Percentiles rank a stretch among this genome's conserved stretches.
phyloP scores from a whole-genome alignment of 2,888 invertebrate genomes.

The Lagria hirta region DNA sequence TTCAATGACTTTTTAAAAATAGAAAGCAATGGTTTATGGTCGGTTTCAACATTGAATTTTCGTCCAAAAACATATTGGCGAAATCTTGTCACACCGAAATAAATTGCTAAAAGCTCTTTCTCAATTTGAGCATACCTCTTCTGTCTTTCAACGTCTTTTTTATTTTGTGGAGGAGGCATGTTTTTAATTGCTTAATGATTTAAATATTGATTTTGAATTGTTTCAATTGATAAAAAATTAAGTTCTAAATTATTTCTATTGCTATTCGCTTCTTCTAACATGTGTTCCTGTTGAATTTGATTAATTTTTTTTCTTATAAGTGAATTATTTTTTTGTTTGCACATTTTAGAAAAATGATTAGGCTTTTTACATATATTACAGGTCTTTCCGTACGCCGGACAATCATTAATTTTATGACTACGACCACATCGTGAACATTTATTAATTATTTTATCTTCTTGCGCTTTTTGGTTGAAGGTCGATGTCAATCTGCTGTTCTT shows the following conservation, averaged over 20 bases:
- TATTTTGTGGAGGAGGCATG: conserved; percentile 32
- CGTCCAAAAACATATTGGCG: conserved; percentile 26
- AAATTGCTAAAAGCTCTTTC: conserved; percentile 24
- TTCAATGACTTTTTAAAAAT: conserved; percentile 24
- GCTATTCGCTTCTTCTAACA: no score
- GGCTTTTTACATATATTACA: background rate
- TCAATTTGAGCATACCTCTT: conserved; percentile 22
- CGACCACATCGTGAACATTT: conserved; percentile 11
- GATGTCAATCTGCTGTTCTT: no score
- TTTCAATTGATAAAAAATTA: conserved; percentile 28
- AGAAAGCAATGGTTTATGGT: conserved; percentile 26
- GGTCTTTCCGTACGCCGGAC: background rate
- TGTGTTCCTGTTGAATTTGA: no score
- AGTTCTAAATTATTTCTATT: conserved; percentile 27
- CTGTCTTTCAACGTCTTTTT: conserved; percentile 33
- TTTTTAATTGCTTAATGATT: conserved; percentile 30
- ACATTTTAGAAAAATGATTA: background rate
- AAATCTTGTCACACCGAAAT: conserved; percentile 14
- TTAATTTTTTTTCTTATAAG: no score
- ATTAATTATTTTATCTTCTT: no score
- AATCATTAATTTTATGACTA: background rate
- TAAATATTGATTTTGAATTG: conserved; percentile 27
- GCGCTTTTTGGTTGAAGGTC: background rate
- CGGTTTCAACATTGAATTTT: conserved; percentile 27
- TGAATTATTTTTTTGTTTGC: conserved; percentile 1